Evolutionary conservation across 2,113 vertebrate species (phyloP).

Genomic region (Turnix velox): DNA sequence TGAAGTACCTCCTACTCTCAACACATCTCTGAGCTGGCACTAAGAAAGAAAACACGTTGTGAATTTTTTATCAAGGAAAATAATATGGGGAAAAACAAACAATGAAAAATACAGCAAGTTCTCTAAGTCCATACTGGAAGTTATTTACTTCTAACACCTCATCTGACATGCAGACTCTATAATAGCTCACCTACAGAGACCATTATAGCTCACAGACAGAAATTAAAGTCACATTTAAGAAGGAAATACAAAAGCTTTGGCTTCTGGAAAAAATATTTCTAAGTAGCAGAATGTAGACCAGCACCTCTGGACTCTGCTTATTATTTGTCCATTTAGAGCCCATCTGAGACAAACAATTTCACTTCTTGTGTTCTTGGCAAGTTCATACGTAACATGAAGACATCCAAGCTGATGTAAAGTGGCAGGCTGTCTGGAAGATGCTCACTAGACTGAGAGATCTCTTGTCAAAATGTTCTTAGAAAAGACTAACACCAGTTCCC

Average conservation of each 20-base stretch:
- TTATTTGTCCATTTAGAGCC: neutral
- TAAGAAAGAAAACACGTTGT: neutral
- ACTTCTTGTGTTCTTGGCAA: neutral
- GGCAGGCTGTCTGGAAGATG: neutral
- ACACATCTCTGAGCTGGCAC: neutral
- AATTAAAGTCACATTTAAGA: neutral
- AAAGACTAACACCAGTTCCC: neutral
- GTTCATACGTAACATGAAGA: neutral
- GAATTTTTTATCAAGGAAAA: neutral
- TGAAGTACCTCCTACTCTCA: neutral
- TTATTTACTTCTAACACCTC: neutral
- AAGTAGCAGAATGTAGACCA: neutral
- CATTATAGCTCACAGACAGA: neutral
- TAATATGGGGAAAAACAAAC: neutral
- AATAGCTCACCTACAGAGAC: neutral
- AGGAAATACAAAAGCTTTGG: neutral
- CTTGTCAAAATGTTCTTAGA: neutral
- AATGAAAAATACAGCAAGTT: neutral
- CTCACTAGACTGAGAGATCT: neutral
- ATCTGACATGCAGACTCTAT: neutral
- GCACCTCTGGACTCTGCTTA: neutral
- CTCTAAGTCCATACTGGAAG: neutral
- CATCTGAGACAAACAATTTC: neutral
- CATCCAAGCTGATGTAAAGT: neutral
- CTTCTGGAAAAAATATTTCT: neutral